Evolutionary conservation across 2,113 vertebrate species (phyloP).

Genomic region (Chelonoidis abingdonii): DNA sequence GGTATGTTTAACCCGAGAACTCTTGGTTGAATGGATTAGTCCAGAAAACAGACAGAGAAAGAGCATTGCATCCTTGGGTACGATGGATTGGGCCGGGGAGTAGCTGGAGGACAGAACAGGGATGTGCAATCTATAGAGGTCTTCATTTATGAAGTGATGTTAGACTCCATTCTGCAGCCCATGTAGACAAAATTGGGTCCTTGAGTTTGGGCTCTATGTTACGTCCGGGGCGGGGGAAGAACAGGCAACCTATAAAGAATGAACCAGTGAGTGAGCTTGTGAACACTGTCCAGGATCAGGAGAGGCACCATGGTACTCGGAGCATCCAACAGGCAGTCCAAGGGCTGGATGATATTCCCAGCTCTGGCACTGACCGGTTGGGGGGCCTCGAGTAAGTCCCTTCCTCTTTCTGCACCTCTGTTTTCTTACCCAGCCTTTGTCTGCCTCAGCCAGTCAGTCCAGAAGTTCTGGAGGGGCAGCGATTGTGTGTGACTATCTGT

Average conservation of each 20-base stretch:
- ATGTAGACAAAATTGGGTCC: not conserved
- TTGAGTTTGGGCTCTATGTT: not conserved
- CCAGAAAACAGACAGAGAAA: not conserved
- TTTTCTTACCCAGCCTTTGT: not conserved
- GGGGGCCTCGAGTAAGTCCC: not conserved
- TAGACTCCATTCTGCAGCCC: not conserved
- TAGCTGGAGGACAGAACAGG: not conserved
- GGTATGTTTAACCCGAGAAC: conserved; percentile 6
- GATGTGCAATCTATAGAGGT: not conserved
- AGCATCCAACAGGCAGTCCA: too few relatives aligned
- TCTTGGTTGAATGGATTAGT: not conserved
- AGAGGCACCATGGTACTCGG: too few relatives aligned
- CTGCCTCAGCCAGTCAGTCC: not conserved
- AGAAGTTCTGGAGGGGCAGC: not conserved
- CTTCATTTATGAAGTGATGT: not conserved
- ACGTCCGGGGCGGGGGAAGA: not conserved
- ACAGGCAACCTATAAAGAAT: not conserved
- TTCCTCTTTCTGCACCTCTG: not conserved
- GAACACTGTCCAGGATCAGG: not conserved
- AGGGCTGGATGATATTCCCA: not conserved
- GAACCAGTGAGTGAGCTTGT: not conserved
- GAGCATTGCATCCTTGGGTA: not conserved
- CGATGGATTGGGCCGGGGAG: not conserved
- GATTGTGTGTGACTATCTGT: not conserved
- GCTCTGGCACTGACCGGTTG: not conserved